Base-by-base conservation (phyloP, 2,797 vertebrate species). In the Alfaro cultratus region DNA sequence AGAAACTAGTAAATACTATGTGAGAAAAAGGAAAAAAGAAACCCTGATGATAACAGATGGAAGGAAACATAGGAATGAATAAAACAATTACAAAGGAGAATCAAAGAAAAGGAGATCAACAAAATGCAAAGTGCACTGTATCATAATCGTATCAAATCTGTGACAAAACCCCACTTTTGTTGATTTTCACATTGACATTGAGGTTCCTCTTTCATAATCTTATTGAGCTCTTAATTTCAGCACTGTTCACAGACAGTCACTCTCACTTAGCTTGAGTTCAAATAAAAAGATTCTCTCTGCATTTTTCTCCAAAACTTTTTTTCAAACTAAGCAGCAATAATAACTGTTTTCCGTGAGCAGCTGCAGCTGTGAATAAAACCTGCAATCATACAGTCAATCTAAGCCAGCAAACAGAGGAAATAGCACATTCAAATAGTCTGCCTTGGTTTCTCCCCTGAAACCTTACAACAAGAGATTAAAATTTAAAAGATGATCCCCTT, bases 311-410 rank as follows among this genome's bases (percentile, higher is more conserved):
- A 64, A 26, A 12, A 41, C 34, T 2, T 77, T 80, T 77, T 78
- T 26, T 88, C 23, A 55, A 78, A 31, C 16, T 68, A 41, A 68
- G 4, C 36, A 10, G 60, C 80, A 80, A 84, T 75, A 86, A 78
- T 73, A 78, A 75, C 60, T 1, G 73, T 83, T 86, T 84, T 18
- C 26, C 62, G 46, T 62, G 84, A 80, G 80, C 86, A 83, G 80
- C 86, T 91, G 89, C 86, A 88, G 87, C 85, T 81, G 79, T 72
- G 75, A 87, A 80, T 47, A 16, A 57, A 90, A 77, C 81, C 79
- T 53, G 71, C 79, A 85, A 90, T 93, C 82, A 90, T 82, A 36
- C 79, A 53, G 79, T 79, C 87, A 87, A 43, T 92, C 85, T 76
- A 5, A 75, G 29, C 39, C 51, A 74, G 47, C 70, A 57, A 87